Base-by-base conservation (phyloP, 2,797 vertebrate genomes). In the Luscinia luscinia region DNA sequence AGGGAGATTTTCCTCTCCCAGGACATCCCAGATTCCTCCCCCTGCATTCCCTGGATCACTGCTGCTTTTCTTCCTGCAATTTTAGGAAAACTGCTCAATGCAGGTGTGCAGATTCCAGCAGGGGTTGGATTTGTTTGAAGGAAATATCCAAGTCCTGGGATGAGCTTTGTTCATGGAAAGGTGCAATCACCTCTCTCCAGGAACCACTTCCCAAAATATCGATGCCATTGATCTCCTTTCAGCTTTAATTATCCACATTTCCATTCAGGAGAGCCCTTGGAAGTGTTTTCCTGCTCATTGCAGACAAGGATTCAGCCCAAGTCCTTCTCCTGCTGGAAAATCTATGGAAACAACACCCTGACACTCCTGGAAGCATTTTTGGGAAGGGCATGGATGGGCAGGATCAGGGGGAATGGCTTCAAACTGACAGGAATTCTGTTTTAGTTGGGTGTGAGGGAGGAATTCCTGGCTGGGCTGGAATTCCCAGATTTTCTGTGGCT, bases 381-480 rank as follows among this genome's bases (percentile, higher is more conserved):
- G 64, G 57, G 73, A 38, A 38, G 28, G 46, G 16, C n/a, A 20
- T 3, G 55, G 55, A 21, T 62, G 30, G 48, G 10, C 1, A 4
- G 21, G 30, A 41, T 0, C 8, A 54, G 20, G 4, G 27, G 41
- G 18, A 36, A 32, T 12, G 41, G 57, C 11, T 48, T 15, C 6
- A 12, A 41, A 30, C 0, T 1, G 30, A 9, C 2, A 1, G 24
- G 13, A 55, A 36, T 30, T 6, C 3, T 1, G 17, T 17, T 46
- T 3, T 24, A 8, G 0, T 32, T 10, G 57, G 17, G 16, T 27
- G 4, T 19, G 11, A 3, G 32, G 64, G 32, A 49, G 57, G 7
- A 78, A 36, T 32, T 57, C 15, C 0, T 18, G 34, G 12, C 34
- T 48, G 64, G 48, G 2, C 1, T 3, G 4, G 43, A 27, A 5